A percentile compares a stretch with the other conserved stretches of the same genome.
phyloP scores from a whole-genome alignment of 1,140 invertebrate species.

The Hypsibius dujardini region DNA sequence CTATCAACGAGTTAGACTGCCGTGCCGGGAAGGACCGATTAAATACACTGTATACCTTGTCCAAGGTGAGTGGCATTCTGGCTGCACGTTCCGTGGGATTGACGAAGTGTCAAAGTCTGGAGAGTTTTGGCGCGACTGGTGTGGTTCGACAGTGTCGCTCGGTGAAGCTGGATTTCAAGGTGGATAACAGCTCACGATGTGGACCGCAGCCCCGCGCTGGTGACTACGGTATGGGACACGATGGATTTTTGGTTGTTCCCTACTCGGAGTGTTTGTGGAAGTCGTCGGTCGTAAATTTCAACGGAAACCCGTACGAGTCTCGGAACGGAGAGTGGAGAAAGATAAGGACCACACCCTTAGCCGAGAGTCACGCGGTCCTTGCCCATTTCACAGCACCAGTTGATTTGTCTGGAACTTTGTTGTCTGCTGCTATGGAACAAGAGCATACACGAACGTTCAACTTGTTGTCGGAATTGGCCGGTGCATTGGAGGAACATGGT shows the following conservation, averaged over 20 bases:
- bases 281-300: not conserved
- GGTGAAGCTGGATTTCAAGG: not conserved
- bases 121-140: not conserved
- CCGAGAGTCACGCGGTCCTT: not conserved
- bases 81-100: not conserved
- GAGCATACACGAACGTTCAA: not conserved
- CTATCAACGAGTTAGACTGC: not conserved
- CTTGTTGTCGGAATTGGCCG: not conserved
- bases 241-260: not conserved
- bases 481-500: not conserved
- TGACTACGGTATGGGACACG: not conserved
- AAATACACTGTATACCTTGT: not conserved
- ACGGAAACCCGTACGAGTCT: not conserved
- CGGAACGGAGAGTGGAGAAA: not conserved
- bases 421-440: not conserved
- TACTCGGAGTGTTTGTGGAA: not conserved
- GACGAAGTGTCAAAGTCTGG: not conserved
- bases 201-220: not conserved
- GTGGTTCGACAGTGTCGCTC: not conserved
- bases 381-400: not conserved
- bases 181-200: not conserved
- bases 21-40: not conserved
- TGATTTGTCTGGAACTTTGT: not conserved
- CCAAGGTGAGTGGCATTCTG: not conserved
- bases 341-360: not conserved